phyloP scores from a whole-genome alignment of 2,113 vertebrate species.

The Plecturocebus donacophilus region DNA sequence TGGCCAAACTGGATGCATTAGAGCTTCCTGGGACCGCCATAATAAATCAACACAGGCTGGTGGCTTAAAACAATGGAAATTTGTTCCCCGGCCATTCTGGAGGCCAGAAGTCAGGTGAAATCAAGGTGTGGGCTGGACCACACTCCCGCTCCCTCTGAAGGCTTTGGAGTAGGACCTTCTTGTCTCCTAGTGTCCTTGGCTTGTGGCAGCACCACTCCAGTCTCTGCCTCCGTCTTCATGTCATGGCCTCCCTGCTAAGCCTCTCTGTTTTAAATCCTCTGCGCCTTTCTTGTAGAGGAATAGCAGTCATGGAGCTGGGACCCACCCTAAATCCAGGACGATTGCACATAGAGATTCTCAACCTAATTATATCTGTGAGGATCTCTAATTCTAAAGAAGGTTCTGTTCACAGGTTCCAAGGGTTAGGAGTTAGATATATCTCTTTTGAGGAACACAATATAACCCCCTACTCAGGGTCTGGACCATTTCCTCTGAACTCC shows the following conservation, averaged over 20 bases:
- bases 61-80: not conserved
- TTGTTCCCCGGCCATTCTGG: not conserved
- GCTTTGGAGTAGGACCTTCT: not conserved
- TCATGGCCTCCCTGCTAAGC: not conserved
- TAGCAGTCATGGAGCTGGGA: rapidly evolving
- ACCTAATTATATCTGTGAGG: not conserved
- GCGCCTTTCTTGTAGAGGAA: not conserved
- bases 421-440: too few species aligned
- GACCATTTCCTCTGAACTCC: not conserved
- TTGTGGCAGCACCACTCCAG: rapidly evolving
- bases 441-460: not conserved
- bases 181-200: rapidly evolving
- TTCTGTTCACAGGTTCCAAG: not conserved
- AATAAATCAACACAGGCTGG: not conserved
- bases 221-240: not conserved
- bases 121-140: not conserved
- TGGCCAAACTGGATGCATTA: not conserved
- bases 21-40: not conserved
- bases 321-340: not conserved
- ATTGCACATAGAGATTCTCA: not conserved
- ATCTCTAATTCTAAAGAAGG: not conserved
- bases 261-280: not conserved
- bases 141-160: rapidly evolving
- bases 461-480: not conserved
- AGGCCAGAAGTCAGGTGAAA: not conserved